Conservation (phyloP, 2,797 vertebrate genomes). For the Hipposideros larvatus region DNA sequence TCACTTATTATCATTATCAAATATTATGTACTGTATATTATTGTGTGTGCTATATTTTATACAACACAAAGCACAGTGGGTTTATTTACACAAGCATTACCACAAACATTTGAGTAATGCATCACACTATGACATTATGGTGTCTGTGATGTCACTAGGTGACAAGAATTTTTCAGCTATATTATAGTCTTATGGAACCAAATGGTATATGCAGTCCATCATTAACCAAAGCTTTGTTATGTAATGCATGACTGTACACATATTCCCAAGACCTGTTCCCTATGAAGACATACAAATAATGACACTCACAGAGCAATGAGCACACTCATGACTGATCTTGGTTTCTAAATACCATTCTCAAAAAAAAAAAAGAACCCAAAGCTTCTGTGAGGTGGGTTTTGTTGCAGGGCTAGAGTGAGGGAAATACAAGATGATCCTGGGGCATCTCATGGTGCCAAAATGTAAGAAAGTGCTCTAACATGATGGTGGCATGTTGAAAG, state of each 20-base stretch:
- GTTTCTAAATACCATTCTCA: not conserved
- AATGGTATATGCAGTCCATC: not conserved
- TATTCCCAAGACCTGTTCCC: not conserved
- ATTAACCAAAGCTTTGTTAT: not conserved
- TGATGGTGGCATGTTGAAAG: not conserved
- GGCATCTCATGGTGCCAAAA: not conserved
- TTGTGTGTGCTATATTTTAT: no score
- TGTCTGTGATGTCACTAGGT: no score
- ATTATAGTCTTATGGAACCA: not conserved
- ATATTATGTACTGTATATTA: no score
- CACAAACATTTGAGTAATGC: no score
- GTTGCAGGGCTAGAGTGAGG: not conserved
- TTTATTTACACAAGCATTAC: no score
- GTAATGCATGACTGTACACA: not conserved
- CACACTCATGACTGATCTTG: not conserved
- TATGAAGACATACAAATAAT: not conserved
- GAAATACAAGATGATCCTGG: not conserved
- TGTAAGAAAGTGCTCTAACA: not conserved
- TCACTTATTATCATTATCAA: no score
- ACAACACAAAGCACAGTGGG: no score
- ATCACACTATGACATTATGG: no score
- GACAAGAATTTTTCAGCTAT: not conserved
- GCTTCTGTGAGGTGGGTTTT: not conserved
- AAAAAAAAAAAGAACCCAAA: not conserved
- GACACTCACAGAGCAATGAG: not conserved